Evolutionary conservation across 2,797 vertebrate genomes (phyloP), one percentile per base, ranked within the genome.

Genomic region (Poeciliopsis gracilis): DNA sequence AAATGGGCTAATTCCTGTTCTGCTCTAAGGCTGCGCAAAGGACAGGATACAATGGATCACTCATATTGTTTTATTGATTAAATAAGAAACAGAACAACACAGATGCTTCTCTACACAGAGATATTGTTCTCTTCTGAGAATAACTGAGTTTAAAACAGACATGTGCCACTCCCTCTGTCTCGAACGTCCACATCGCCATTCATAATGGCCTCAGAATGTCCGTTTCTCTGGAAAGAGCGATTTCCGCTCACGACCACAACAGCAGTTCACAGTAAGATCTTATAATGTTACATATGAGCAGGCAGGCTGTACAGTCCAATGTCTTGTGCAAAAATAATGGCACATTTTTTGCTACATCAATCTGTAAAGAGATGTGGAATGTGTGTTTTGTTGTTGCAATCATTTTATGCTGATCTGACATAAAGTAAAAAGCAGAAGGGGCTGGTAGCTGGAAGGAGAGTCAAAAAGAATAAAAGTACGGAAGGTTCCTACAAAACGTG

Each of bases 61-160:
- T 84, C 77, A 86, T 91, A 82, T 73, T 82, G 84, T 92, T 96
- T 96, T 96, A 96, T 96, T 96, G 95, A 95, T 96, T 96, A 96
- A 93, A 95, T 94, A 95, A 90, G 90, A 96, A 95, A 95, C 93
- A 94, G 88, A 90, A 95, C 92, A 92, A 95, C 94, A 96, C 90
- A 86, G 87, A 90, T 89, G 84, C 90, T 88, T 88, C 86, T 91
- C 87, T 91, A 92, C 89, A 95, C 90, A 92, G 79, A 92, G 80
- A 95, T 92, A 87, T 78, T 86, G 84, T 91, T 89, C 89, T 94
- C 88, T 88, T 93, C 90, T 88, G 87, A 92, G 83, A 87, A 91
- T 88, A 92, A 89, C 85, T 90, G 79, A 84, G 84, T 84, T 86
- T 87, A 87, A 78, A 82, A 81, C 90, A 91, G 85, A 72, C 77